Evolutionary conservation across 2,888 invertebrate genomes (phyloP).

Genomic region (Synergus umbraculus): DNA sequence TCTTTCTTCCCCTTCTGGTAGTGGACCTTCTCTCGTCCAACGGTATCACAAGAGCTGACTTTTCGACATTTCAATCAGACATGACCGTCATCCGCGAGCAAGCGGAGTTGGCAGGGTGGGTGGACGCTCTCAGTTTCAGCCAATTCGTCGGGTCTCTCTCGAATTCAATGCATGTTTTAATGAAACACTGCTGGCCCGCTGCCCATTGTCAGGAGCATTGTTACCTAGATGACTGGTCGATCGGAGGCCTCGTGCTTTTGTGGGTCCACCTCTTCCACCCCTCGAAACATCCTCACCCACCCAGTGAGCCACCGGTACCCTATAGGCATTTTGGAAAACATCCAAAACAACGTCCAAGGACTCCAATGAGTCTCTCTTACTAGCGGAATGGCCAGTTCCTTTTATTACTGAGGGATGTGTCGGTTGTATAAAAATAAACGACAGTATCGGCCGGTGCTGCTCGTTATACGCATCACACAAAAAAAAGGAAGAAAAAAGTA

Average conservation of each 20-base stretch:
- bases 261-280: slow-evolving; percentile 57
- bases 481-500: slow-evolving; percentile 46
- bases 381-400: slow-evolving; percentile 43
- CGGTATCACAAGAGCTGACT: slow-evolving; percentile 65
- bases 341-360: slow-evolving; percentile 69
- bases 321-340: slow-evolving; percentile 68
- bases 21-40: slow-evolving; percentile 30
- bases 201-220: slow-evolving; percentile 74
- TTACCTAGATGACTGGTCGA: slow-evolving; percentile 72
- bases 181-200: slow-evolving; percentile 76
- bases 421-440: slow-evolving; percentile 53
- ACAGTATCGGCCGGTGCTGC: slow-evolving; percentile 49
- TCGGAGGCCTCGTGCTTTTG: slow-evolving; percentile 71
- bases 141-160: slow-evolving; percentile 69
- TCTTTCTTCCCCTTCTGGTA: slow-evolving; percentile 43
- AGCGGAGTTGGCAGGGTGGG: slow-evolving; percentile 41
- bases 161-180: slow-evolving; percentile 76
- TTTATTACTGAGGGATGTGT: slow-evolving; percentile 55
- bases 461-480: slow-evolving; percentile 47
- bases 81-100: slow-evolving; percentile 65
- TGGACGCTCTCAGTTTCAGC: slow-evolving; percentile 67
- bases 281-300: slow-evolving; percentile 45
- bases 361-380: slow-evolving; percentile 57
- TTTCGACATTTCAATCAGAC: slow-evolving; percentile 76
- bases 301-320: slow-evolving; percentile 52